A percentile compares a stretch with the other conserved stretches of the same genome.
These are phyloP conservation scores for Cydia strobilella DNA, from an alignment of 1,140 invertebrate species.

Conservation along the genomic window DNA sequence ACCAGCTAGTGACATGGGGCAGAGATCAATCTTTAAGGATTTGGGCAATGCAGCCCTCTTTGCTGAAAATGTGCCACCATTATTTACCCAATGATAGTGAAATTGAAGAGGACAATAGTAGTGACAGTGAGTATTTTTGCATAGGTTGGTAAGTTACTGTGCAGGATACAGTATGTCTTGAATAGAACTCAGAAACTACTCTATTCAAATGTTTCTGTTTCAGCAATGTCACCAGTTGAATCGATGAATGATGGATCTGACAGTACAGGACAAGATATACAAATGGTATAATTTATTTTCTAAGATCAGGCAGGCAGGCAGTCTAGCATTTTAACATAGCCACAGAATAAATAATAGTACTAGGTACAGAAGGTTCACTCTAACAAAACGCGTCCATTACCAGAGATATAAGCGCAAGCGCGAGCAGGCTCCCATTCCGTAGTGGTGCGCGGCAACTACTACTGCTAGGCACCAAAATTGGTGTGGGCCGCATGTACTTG, in stretches of 20 bases:
- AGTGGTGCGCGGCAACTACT: too few species aligned
- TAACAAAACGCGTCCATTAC: too few species aligned
- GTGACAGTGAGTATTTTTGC: conserved; percentile 60
- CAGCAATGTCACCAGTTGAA: conserved; percentile 67
- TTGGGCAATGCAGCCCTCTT: conserved; percentile 92
- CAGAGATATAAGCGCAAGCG: too few species aligned
- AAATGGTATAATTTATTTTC: conserved; percentile 58
- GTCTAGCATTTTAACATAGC: not conserved
- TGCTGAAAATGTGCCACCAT: conserved; percentile 87
- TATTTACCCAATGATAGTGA: conserved; percentile 79
- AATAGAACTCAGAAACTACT: not conserved
- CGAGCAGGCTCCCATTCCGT: too few species aligned
- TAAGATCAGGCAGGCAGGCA: not conserved
- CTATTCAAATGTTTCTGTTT: conserved; percentile 38
- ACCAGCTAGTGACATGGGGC: conserved; percentile 97
- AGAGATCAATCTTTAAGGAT: conserved; percentile 95
- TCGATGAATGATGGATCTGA: conserved; percentile 69
- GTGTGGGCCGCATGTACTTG: too few species aligned
- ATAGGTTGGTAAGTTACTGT: too few species aligned
- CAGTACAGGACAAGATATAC: conserved; percentile 64
- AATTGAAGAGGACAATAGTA: conserved; percentile 72
- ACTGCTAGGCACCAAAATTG: too few species aligned
- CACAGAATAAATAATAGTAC: too few species aligned
- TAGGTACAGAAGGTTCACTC: too few species aligned
- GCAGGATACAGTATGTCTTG: too few species aligned